A percentile compares a stretch with the other conserved stretches of the same genome.
phyloP scores from a whole-genome alignment of 2,113 vertebrate species.

The Indri indri region DNA sequence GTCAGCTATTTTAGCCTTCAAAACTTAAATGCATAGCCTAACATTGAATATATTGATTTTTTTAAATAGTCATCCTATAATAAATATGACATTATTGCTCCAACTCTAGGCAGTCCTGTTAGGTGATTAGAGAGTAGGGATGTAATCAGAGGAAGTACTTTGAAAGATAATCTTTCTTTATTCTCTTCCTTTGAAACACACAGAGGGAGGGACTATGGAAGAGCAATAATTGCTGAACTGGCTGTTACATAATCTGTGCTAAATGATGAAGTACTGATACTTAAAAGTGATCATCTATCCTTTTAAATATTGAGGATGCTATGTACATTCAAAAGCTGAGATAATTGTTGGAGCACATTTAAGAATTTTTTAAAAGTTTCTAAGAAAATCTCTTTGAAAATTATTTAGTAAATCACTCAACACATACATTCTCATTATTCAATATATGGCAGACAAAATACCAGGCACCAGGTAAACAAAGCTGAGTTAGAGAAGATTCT shows the following conservation, averaged over 20 bases:
- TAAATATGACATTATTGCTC: slow-evolving; percentile 90
- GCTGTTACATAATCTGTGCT: slow-evolving; percentile 83
- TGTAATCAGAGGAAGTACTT: slow-evolving; percentile 88
- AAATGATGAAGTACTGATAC: slow-evolving; percentile 37
- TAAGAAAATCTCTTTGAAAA: not conserved
- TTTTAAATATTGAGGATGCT: slow-evolving; percentile 63
- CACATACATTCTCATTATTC: slow-evolving; percentile 4
- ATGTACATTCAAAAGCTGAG: slow-evolving; percentile 24
- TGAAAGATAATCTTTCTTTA: slow-evolving; percentile 88
- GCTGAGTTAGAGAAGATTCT: not conserved
- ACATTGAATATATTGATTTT: slow-evolving; percentile 86
- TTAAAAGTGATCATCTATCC: slow-evolving; percentile 59
- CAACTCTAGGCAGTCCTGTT: slow-evolving; percentile 83
- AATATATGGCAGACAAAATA: not conserved
- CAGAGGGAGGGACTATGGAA: slow-evolving; percentile 77
- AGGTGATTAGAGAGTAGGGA: slow-evolving; percentile 86
- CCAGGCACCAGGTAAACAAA: not conserved
- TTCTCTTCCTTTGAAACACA: slow-evolving; percentile 84
- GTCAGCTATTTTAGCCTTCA: slow-evolving; percentile 85
- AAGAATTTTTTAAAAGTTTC: not conserved
- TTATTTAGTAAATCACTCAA: not conserved
- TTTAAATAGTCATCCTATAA: slow-evolving; percentile 85
- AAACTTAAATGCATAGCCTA: slow-evolving; percentile 84
- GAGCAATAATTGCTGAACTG: slow-evolving; percentile 80
- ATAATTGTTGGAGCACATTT: not conserved